A percentile compares a stretch with the other conserved stretches of the same genome.
These are phyloP conservation scores for Pteria penguin DNA, from an alignment of 2,888 invertebrate genomes.

Conservation along the genomic window DNA sequence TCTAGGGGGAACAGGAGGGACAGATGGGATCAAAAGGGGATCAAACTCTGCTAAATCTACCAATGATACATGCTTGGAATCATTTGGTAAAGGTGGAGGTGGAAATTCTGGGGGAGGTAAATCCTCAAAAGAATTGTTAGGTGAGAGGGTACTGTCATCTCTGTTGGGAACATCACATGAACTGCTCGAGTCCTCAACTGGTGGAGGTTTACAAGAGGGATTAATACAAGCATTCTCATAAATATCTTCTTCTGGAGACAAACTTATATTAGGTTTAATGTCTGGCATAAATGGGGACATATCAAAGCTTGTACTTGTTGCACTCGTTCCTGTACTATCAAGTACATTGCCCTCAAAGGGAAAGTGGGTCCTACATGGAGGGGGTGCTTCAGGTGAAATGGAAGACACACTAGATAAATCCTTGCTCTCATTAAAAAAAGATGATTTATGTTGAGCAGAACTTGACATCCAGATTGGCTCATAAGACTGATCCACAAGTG, in stretches of 20 bases:
- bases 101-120: conserved; percentile 53
- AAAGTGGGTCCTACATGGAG: conserved; percentile 11
- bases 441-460: not conserved
- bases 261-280: not conserved
- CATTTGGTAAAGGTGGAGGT: conserved; percentile 50
- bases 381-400: conserved; percentile 12
- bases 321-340: not conserved
- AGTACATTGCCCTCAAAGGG: conserved; percentile 16
- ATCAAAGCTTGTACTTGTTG: not conserved
- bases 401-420: not conserved
- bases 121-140: conserved; percentile 14
- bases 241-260: not conserved
- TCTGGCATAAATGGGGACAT: not conserved
- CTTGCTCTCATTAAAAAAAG: not conserved
- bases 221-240: no score
- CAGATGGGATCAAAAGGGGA: conserved; percentile 41
- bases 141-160: not conserved
- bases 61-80: not conserved
- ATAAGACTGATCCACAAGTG: not conserved
- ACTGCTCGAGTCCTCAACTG: not conserved
- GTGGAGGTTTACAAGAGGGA: not conserved
- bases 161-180: not conserved
- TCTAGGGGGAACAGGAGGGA: conserved; percentile 44
- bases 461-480: conserved; percentile 24
- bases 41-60: conserved; percentile 48